Evolutionary conservation across 2,113 vertebrate species (phyloP).

Genomic region (Catharus minimus): DNA sequence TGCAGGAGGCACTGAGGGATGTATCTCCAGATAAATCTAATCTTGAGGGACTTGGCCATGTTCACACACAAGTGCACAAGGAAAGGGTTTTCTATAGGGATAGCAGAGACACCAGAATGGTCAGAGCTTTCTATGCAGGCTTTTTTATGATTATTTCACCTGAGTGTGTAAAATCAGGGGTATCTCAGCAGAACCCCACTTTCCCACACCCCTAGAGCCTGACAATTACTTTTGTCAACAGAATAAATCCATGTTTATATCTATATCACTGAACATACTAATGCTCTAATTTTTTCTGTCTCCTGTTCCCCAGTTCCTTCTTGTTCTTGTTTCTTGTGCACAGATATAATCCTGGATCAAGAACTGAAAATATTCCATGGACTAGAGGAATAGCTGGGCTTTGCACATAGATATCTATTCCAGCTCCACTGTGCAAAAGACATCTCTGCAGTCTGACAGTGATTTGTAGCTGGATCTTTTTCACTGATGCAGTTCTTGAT

Average conservation of each 20-base stretch:
- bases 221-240: not conserved
- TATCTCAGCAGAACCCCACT: not conserved
- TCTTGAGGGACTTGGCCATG: not conserved
- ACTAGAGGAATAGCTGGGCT: not conserved
- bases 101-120: not conserved
- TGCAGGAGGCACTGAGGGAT: not conserved
- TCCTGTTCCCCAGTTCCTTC: not conserved
- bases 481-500: not conserved
- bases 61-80: not conserved
- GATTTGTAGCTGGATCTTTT: conserved; percentile 17
- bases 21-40: not conserved
- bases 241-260: not conserved
- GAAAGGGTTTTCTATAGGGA: not conserved
- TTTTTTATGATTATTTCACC: not conserved
- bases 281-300: not conserved
- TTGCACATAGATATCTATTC: not conserved
- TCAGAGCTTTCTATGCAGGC: not conserved
- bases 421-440: not conserved
- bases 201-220: not conserved
- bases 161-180: not conserved
- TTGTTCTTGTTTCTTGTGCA: not conserved
- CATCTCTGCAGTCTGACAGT: not conserved
- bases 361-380: not conserved
- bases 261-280: not conserved
- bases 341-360: not conserved